A percentile compares a stretch with the other conserved stretches of the same genome.
Conservation (phyloP, 1,140 invertebrate genomes). For the Varroa destructor region DNA sequence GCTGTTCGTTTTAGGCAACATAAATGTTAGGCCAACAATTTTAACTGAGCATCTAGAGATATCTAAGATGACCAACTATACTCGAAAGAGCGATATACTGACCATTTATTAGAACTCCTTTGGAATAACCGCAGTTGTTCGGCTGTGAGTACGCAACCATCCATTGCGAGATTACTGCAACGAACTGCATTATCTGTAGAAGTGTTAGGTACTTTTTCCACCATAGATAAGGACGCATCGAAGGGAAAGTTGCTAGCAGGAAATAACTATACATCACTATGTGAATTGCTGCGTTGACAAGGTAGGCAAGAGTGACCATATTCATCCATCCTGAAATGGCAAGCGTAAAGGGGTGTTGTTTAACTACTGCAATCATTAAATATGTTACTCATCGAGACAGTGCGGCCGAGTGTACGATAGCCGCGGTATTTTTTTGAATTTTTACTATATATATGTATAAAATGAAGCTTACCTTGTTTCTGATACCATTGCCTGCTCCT, state of each 20-base stretch:
- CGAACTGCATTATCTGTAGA: constrained; percentile 49
- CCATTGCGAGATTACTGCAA: constrained; percentile 22
- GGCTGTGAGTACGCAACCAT: background rate
- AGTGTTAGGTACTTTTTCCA: constrained; percentile 88
- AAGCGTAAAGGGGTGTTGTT: too few relatives aligned
- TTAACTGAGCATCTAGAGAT: too few relatives aligned
- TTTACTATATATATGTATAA: too few relatives aligned
- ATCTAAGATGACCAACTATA: too few relatives aligned
- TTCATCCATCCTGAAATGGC: constrained; percentile 17
- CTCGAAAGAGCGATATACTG: background rate
- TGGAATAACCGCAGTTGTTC: constrained; percentile 1
- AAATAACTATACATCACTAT: constrained; percentile 88
- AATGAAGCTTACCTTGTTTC: too few relatives aligned
- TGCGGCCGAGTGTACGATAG: too few relatives aligned
- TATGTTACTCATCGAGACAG: too few relatives aligned
- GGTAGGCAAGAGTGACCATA: background rate
- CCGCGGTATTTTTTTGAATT: too few relatives aligned
- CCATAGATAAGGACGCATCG: constrained; percentile 67
- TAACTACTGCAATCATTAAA: too few relatives aligned
- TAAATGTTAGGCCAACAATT: too few relatives aligned
- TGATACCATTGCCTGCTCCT: too few relatives aligned
- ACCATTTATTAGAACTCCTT: constrained; percentile 8
- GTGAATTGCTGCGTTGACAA: constrained; percentile 65
- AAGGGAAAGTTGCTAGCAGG: constrained; percentile 66
- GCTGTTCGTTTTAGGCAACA: too few relatives aligned